Evolutionary conservation across 2,888 invertebrate species (phyloP).

Genomic region (Macaria notata): DNA sequence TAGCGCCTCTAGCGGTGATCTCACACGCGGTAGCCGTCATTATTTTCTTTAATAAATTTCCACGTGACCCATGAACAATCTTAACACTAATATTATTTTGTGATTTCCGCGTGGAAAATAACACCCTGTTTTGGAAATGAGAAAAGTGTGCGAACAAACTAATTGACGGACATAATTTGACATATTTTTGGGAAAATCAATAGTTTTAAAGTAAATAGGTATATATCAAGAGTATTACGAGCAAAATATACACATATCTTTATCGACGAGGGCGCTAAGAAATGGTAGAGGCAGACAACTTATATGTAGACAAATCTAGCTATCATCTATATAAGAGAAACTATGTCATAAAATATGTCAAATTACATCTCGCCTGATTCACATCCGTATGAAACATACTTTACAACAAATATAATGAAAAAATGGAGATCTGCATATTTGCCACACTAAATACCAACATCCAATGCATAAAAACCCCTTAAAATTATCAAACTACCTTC

Average conservation of each 20-base stretch:
- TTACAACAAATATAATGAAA: background rate
- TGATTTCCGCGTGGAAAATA: slow-evolving; percentile 6
- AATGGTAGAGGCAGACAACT: too few species aligned
- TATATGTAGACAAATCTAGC: too few species aligned
- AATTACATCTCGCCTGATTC: too few species aligned
- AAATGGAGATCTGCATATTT: slow-evolving; percentile 4
- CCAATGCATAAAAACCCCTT: slow-evolving; percentile 23
- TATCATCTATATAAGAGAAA: too few species aligned
- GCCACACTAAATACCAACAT: background rate
- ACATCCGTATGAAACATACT: background rate
- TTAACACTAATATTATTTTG: slow-evolving; percentile 16
- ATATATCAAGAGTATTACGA: too few species aligned
- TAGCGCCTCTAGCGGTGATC: too few species aligned
- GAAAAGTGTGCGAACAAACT: slow-evolving; percentile 1
- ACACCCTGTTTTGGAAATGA: slow-evolving; percentile 21
- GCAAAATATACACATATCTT: too few species aligned
- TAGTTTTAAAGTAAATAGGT: too few species aligned
- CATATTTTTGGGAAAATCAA: background rate
- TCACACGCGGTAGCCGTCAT: too few species aligned
- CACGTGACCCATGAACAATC: background rate
- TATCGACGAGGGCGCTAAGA: too few species aligned
- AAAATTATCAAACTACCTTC: slow-evolving; percentile 15
- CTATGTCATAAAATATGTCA: too few species aligned
- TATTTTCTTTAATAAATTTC: too few species aligned
- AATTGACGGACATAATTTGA: background rate